Base-by-base conservation (phyloP, 2,113 vertebrate genomes). In the Sinocyclocheilus grahami region DNA sequence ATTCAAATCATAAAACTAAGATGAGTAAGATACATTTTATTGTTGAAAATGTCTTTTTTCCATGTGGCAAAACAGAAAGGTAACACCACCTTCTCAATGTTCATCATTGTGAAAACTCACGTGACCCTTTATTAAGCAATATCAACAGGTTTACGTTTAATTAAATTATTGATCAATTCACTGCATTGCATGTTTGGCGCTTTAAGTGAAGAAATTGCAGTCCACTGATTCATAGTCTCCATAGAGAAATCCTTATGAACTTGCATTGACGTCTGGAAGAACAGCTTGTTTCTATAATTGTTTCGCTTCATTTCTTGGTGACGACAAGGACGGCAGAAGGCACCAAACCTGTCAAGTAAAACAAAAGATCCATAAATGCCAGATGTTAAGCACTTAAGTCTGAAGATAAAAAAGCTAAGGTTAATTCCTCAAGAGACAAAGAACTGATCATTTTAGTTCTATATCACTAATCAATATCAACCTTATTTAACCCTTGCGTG, bases 261-360 rank as follows among this genome's bases (percentile, higher is more conserved):
- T 37, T 53, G 65, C 8, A 42, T 46, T 33, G 39, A 85, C 10
- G 42, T 24, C 53, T 82, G 87, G 85, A 88, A 81, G 87, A 90
- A 80, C 67, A 7, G 48, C 27, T 60, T 65, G 63, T 24, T 75
- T 63, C 14, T 78, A 27, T 42, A 27, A 62, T 72, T 24, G 2
- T 75, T 55, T 33, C 55, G 6, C 72, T 90, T 94, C 92, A 96
- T 92, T 97, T 98, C 94, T 97, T 98, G 87, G 95, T 92, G 90
- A 97, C 96, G 69, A 97, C 96, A 89, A 98, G 95, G 87, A 97
- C 97, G 88, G 97, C 97, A 87, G 97, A 97, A 95, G 97, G 97
- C 94, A 98, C 97, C 91, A 98, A 93, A 94, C 97, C 97, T 98
- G 76, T 16, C 8, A 58, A 71, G 88, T 13, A 83, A 84, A 42